phyloP scores from a whole-genome alignment of 2,888 invertebrate species.

The Tenthredo notha region DNA sequence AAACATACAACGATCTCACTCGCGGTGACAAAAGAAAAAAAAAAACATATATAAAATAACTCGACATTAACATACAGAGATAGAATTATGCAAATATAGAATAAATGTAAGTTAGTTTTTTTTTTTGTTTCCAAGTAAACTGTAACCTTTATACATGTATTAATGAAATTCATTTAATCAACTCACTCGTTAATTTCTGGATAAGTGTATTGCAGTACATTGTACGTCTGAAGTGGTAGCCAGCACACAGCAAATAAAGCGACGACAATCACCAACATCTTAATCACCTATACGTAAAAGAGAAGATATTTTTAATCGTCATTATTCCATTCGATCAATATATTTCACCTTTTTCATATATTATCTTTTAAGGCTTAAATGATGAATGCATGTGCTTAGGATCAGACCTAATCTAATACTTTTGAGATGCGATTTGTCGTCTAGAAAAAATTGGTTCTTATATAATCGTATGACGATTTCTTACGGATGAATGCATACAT shows the following conservation, averaged over 20 bases:
- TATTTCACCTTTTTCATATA: background rate
- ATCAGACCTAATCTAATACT: background rate
- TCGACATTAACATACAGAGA: conserved; percentile 1
- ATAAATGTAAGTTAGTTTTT: background rate
- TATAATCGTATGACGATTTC: background rate
- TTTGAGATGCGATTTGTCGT: background rate
- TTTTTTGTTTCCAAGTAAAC: background rate
- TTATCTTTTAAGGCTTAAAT: background rate
- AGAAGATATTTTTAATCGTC: conserved; percentile 17
- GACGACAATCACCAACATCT: conserved; percentile 93
- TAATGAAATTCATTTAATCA: background rate
- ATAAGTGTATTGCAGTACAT: conserved; percentile 86
- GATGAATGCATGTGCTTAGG: background rate
- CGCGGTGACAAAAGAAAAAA: background rate
- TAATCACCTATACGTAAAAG: conserved; percentile 85
- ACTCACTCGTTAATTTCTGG: conserved; percentile 86
- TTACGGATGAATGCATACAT: background rate
- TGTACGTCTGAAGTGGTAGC: conserved; percentile 89
- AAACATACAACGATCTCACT: conserved; percentile 15
- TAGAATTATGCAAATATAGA: conserved; percentile 24
- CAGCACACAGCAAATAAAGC: conserved; percentile 91
- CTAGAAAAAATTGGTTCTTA: background rate
- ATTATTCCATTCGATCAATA: background rate
- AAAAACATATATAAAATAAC: background rate
- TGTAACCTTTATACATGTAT: background rate